Base-by-base conservation (phyloP, 2,888 invertebrate genomes). In the Onthophagus sagittarius region DNA sequence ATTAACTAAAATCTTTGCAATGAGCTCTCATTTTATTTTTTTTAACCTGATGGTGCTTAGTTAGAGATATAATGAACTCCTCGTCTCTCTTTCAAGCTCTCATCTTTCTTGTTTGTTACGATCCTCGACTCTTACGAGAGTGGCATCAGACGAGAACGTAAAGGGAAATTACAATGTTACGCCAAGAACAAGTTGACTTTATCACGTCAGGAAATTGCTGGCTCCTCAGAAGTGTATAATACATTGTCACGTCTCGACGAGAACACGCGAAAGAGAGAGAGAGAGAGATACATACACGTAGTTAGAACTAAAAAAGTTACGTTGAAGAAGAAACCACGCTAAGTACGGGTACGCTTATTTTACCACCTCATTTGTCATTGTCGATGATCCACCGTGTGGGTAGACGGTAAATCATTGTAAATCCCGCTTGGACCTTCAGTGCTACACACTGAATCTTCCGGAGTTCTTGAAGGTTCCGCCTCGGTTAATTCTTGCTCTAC, bases 371-470 rank as follows among this genome's bases (percentile, higher is more conserved):
- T 73, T 33, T 62, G 73, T 75, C 75, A 75, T 75, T 75, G 75
- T 67, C 71, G 53, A 23, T 75, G 70, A 33, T 72, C 73, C 5
- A 53, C 39, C 9, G 75, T 32, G 62, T 73, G 71, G 14, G 81
- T 80, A 70, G 84, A 82, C 75, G 87, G 86, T 79, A 90, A 87
- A 74, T 88, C 90, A 78, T 89, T 89, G 64, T 90, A 90, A 82
- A 89, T 88, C 80, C 88, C 91, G 76, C 92, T 92, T 75, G 93
- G 93, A 1, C 94, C 96, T 86, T 96, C 96, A 78, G 90, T 92
- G 80, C 95, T 95, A 86, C 95, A 96, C 64, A 95, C 94, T 0
- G 95, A 95, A 86, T 96, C 96, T 85, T 96, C 96, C 9, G 95
- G 95, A 14, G 95, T 95, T 77, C 94, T 90, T 15, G 95, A 95